Base-by-base conservation (phyloP, 2,113 vertebrate genomes). In the Sylvilagus bachmani region DNA sequence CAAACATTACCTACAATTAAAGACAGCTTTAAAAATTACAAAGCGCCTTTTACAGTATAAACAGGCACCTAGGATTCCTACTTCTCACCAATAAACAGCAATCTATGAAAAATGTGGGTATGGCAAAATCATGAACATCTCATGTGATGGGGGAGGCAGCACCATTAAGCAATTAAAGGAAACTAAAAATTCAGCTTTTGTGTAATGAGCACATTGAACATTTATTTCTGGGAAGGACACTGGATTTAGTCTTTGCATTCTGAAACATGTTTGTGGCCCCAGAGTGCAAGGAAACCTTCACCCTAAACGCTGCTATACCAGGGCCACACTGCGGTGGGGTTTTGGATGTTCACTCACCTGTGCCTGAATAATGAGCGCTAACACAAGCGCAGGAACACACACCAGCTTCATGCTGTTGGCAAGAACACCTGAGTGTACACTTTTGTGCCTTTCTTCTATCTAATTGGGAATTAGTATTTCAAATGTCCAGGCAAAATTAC, bases 131-230 rank as follows among this genome's bases (percentile, higher is more conserved):
- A 81, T 38, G 79, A 67, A 91, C 58, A 61, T 31, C 69, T 90
- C 73, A 70, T 38, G 69, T 80, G 55, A 70, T 53, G 62, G 70
- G 74, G 77, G 91, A 91, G 58, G 86, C 66, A 77, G 86, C 91
- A 74, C 80, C 55, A 67, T 16, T 8, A 62, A 80, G 53, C 38
- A 84, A 93, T 95, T 91, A 89, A 77, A 4, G 88, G 36, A 61
- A 94, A 81, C 33, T 24, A 61, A 94, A 86, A 93, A 73, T 71
- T 64, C 62, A n/a, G 44, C 14, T 93, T 94, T 80, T 67, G 51
- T 62, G 27, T 91, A 62, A 96, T 75, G 90, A 89, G 75, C 25
- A 29, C 31, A 89, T 97, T 70, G 93, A 97, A 96, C 36, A 70
- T 86, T 58, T 78, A 89, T 84, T 70, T 80, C 36, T 24, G 5